phyloP scores from a whole-genome alignment of 2,797 vertebrate genomes.

The Myotis planiceps region DNA sequence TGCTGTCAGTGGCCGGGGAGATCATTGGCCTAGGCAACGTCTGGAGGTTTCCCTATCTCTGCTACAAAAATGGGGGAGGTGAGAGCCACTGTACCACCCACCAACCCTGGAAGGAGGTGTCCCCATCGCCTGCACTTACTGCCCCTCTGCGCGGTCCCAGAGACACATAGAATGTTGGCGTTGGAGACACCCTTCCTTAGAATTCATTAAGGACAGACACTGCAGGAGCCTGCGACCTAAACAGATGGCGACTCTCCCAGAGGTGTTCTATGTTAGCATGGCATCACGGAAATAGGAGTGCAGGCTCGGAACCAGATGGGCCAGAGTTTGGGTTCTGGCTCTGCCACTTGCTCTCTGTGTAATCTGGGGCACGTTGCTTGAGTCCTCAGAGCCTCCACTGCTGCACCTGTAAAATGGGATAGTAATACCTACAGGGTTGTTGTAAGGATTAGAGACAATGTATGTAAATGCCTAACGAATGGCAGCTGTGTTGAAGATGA shows the following conservation, averaged over 20 bases:
- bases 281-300: not conserved
- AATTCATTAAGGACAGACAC: not conserved
- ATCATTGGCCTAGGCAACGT: conserved; percentile 96
- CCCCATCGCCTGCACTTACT: not conserved
- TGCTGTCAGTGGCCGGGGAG: conserved; percentile 94
- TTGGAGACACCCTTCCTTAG: not conserved
- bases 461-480: not conserved
- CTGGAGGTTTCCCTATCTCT: conserved; percentile 97
- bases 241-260: not conserved
- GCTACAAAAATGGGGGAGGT: conserved; percentile 98
- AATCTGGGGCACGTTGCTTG: not conserved
- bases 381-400: not conserved
- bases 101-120: not conserved
- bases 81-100: conserved; percentile 74
- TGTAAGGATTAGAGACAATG: not conserved
- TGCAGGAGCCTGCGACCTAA: not conserved
- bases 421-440: not conserved
- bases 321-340: not conserved
- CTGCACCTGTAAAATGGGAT: not conserved
- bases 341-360: not conserved
- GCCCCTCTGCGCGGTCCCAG: not conserved
- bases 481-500: not conserved
- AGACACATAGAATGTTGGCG: not conserved
- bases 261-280: not conserved
- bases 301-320: not conserved